A percentile compares a stretch with the other conserved stretches of the same genome.
Conservation (phyloP, 2,797 vertebrate genomes). For the Halcyon leucocephala region DNA sequence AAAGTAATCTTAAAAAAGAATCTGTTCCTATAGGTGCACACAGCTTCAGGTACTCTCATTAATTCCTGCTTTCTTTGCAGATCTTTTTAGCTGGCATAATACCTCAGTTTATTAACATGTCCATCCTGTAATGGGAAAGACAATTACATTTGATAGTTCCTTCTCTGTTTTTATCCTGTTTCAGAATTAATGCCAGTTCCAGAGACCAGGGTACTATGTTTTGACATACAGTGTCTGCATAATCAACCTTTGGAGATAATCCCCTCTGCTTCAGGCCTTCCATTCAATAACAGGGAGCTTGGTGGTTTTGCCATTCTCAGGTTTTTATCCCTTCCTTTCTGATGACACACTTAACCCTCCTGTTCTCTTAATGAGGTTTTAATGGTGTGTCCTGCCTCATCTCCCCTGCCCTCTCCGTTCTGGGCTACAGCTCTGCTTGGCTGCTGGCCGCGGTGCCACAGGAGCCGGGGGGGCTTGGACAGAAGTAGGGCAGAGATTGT, state of each 20-base stretch:
- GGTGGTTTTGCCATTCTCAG: neutral
- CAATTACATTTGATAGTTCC: neutral
- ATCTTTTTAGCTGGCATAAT: neutral
- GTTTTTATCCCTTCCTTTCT: neutral
- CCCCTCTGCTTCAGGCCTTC: conserved; percentile 51
- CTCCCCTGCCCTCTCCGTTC: neutral
- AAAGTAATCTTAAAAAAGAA: neutral
- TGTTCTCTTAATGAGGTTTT: conserved; percentile 26
- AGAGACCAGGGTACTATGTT: neutral
- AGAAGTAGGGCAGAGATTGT: neutral
- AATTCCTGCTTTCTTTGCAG: neutral
- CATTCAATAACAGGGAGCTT: neutral
- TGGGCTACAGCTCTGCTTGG: neutral
- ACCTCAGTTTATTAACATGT: neutral
- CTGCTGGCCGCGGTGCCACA: neutral
- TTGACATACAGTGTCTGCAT: neutral
- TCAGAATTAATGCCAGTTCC: conserved; percentile 35
- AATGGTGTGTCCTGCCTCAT: neutral
- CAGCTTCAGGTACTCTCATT: neutral
- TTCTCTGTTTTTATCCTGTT: conserved; percentile 56
- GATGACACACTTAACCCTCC: neutral
- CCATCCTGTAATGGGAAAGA: neutral
- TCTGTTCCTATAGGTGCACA: neutral
- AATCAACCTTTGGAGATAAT: conserved; percentile 56
- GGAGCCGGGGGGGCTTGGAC: neutral